Percentiles rank a stretch among this genome's conserved stretches.
Evolutionary conservation across 2,888 invertebrate species (phyloP).

Genomic region (Dorcus parallelipipedus): DNA sequence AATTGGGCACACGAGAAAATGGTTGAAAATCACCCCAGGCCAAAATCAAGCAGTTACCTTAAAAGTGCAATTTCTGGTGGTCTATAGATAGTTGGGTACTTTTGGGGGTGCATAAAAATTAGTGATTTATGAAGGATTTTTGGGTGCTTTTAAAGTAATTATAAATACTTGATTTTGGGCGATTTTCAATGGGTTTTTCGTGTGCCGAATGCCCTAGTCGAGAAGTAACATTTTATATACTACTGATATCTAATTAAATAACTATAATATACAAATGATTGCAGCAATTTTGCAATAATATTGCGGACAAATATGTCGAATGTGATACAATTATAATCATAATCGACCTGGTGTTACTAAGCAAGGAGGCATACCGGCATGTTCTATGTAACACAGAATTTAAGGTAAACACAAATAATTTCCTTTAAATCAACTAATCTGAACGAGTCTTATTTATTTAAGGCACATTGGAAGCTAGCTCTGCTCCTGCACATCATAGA

Average conservation of each 20-base stretch:
- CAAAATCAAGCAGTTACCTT: no score
- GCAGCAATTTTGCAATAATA: conserved; percentile 69
- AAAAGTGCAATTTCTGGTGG: no score
- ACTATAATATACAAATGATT: conserved; percentile 25
- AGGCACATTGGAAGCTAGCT: conserved; percentile 64
- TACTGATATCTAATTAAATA: background rate
- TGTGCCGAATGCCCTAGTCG: no score
- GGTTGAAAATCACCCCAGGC: no score
- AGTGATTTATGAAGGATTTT: no score
- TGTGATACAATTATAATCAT: conserved; percentile 85
- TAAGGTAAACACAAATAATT: conserved; percentile 55
- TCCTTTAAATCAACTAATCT: background rate
- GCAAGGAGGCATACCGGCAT: conserved; percentile 80
- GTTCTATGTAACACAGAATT: conserved; percentile 77
- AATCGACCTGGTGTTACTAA: conserved; percentile 79
- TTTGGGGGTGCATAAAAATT: no score
- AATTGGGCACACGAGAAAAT: no score
- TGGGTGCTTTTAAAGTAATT: no score
- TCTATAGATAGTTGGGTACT: no score
- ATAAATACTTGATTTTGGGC: no score
- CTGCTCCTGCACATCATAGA: conserved; percentile 76
- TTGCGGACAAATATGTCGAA: conserved; percentile 89
- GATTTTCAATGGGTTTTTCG: no score
- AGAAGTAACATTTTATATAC: no score
- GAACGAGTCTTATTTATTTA: conserved; percentile 17